These are phyloP conservation scores for Pedionomus torquatus DNA, from an alignment of 2,113 vertebrate species.

Conservation along the genomic window DNA sequence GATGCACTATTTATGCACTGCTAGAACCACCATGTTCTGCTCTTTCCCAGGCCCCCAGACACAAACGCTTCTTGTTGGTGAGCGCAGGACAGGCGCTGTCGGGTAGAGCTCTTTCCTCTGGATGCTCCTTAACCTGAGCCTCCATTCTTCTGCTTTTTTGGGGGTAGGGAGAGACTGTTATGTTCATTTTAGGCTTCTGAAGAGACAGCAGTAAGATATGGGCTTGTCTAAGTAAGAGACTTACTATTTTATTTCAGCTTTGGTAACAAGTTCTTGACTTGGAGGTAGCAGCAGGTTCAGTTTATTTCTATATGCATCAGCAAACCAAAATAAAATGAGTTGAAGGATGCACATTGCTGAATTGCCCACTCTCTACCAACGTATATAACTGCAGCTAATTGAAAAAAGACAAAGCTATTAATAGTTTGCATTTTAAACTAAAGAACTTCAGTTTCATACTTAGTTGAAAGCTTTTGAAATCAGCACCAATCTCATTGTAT, in stretches of 20 bases:
- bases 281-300: slow-evolving; percentile 52
- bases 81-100: accelerated
- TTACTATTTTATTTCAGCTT: slow-evolving; percentile 26
- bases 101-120: background rate
- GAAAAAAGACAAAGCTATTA: slow-evolving; percentile 24
- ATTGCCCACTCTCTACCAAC: slow-evolving; percentile 27
- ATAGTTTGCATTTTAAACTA: slow-evolving; percentile 27
- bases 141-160: background rate
- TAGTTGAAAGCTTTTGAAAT: slow-evolving; percentile 41
- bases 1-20: background rate
- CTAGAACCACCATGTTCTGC: background rate
- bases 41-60: background rate
- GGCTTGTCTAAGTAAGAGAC: background rate
- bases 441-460: slow-evolving; percentile 42
- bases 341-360: background rate
- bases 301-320: slow-evolving; percentile 34
- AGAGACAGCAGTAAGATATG: background rate
- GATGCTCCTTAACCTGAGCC: background rate
- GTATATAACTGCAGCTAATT: background rate
- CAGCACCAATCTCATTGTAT: slow-evolving; percentile 43
- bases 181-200: background rate
- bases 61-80: background rate
- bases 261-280: slow-evolving; percentile 47
- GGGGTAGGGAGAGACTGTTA: background rate
- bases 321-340: slow-evolving; percentile 33